Evolutionary conservation across 2,113 vertebrate genomes (phyloP), one percentile per base, ranked within the genome.

Genomic region (Hydrochoerus hydrochaeris): DNA sequence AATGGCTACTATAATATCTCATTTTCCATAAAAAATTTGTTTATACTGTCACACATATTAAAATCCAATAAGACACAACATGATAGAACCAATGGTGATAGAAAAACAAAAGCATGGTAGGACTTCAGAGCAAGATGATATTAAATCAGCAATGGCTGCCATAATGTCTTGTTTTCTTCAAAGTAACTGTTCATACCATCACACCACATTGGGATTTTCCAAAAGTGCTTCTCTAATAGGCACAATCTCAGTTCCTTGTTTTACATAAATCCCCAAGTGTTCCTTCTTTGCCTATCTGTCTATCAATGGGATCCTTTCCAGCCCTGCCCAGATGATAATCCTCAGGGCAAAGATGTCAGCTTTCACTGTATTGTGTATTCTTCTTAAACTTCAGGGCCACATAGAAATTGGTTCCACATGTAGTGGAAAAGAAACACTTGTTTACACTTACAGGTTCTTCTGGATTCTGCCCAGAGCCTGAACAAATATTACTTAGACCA

Each of bases 361-460:
- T 97, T 99, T 99, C 88, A 99, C 99, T 0, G 99, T 99, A 97
- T 99, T 99, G 98, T 99, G 99, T 28, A 99, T 97, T 99, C 99
- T 99, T 99, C 99, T 99, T 99, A 99, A 1, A 99, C 99, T 98
- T 99, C 99, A 0, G 99, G 99, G 99, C 99, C 99, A 99, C 99
- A 97, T 99, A 99, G 98, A 99, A 99, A 98, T 99, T 99, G 1
- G 99, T 99, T 57, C 99, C 99, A 0, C 99, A 99, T 0, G 99
- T 99, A 0, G 99, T 99, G 19, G 99, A 99, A 95, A 99, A 99
- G 98, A 99, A 99, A 97, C 99, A 99, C 97, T 99, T 99, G 97
- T 99, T 99, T 80, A 99, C 99, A 0, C 99, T 99, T 90, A 99
- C 99, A 0, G 99, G 99, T 91, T 99, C 99, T 97, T 99, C 99